Base-by-base conservation (phyloP, 37 sponge, comb jelly and placozoan species). In the Halisarca cf. caerulea region DNA sequence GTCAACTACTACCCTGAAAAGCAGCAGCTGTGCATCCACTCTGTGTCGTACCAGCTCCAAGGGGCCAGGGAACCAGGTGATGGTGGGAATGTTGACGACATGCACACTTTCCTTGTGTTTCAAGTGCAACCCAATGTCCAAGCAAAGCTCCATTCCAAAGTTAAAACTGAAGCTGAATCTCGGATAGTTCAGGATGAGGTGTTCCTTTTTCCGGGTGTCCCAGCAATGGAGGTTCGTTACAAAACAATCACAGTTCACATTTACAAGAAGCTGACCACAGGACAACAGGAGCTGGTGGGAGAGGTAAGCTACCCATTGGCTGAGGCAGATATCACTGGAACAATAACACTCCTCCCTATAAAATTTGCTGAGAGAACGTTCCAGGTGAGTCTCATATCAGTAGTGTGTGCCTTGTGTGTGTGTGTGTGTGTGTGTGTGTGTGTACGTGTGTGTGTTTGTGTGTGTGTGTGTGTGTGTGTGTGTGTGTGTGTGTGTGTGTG, bases 271-370 rank as follows among this genome's bases (percentile, higher is more conserved):
- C 37, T 88, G 28, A 33, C 27, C 43, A 36, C 66, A 45, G 78
- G 77, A 0, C 77, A 74, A 6, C 77, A 37, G 39, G 58, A 61
- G 23, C 54, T 85, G 73, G n/a, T 89, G 18, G 89, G 91, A 5
- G 66, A 59, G 61, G 86, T 90, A 17, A 42, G 38, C 7, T n/a
- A 86, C 18, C 9, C 66, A 21, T 68, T 90, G 51, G 79, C 82
- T 21, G 80, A 86, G 8, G 91, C 91, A 41, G 87, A 90, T 47
- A 58, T 90, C 45, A 82, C 71, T 68, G 87, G 87, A n/a, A 81
- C 82, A 15, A 59, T 62, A 8, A 81, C 82, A 60, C 24, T 59
- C 23, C 38, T 40, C 28, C 61, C 62, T 24, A 59, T 59, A 2
- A 62, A n/a, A 7, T 33, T 74, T 15, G 44, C 21, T 25, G 17